Evolutionary conservation across 2,113 vertebrate species (phyloP), one percentile per base, ranked within the genome.

Genomic region (Eidolon helvum): DNA sequence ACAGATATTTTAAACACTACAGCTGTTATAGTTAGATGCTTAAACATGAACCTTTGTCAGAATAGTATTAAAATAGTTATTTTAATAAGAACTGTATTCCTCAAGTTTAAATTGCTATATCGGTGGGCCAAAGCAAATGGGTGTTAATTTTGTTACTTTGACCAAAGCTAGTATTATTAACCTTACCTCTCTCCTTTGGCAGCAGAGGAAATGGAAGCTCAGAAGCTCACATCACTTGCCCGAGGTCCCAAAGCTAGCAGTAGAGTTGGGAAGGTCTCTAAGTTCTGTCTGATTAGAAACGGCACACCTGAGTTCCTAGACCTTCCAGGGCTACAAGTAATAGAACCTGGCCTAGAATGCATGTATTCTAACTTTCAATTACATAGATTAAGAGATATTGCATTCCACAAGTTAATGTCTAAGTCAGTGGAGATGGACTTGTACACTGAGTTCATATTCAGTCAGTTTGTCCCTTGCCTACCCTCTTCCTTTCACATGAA

Each of bases 81-180:
- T 91, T 83, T 65, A 40, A 72, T n/a, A 48, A 55, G 26, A 65
- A 96, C 61, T 19, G 2, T 72, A 91, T 71, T 48, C 26, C 83
- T 92, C 40, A 95, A 69, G 65, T 50, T 57, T 83, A 97, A 94
- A 78, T 83, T 33, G 22, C 35, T 68, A 15, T 18, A 40, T 59
- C 18, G 84, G 57, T 66, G 33, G 35, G 0, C 7, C 33, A 75
- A 30, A 63, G 10, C 15, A 69, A 91, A 87, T 30, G 15, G 12
- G 16, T 65, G 2, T 50, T 40, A 92, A 40, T 24, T 85, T 87
- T 86, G 33, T 43, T 95, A 45, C 10, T 96, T 50, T 95, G 6
- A 96, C 59, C 21, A 22, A 96, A 97, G 38, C 2, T 92, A 94
- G 33, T 10, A 59, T n/a, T 24, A 79, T n/a, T 24, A 79, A 78